Conservation (phyloP, 1,140 invertebrate genomes). For the Pseudomyrmex gracilis region DNA sequence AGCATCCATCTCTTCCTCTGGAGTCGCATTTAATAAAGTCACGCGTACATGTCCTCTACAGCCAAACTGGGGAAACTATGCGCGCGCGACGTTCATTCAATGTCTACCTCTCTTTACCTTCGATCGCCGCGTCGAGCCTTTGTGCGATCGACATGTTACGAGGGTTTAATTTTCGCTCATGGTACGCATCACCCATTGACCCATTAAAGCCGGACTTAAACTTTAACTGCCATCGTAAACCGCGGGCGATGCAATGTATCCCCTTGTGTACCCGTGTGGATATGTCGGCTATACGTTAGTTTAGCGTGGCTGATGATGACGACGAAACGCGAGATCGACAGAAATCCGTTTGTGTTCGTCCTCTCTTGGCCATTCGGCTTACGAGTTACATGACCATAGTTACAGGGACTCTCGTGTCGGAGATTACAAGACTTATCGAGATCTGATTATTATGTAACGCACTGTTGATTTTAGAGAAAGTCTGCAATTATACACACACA, state of each 20-base stretch:
- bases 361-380: not conserved
- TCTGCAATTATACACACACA: too few relatives aligned
- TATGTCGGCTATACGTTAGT: not conserved
- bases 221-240: conserved; percentile 57
- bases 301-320: conserved; percentile 33
- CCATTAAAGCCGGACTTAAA: conserved; percentile 70
- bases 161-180: conserved; percentile 50
- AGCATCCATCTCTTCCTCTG: conserved; percentile 22
- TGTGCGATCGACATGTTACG: conserved; percentile 42
- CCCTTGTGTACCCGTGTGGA: not conserved
- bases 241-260: conserved; percentile 20
- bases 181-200: conserved; percentile 41
- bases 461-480: too few relatives aligned
- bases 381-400: too few relatives aligned
- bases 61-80: conserved; percentile 34
- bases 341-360: conserved; percentile 13
- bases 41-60: conserved; percentile 28
- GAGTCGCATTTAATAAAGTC: conserved; percentile 48
- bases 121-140: conserved; percentile 24
- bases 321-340: conserved; percentile 21
- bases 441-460: too few relatives aligned
- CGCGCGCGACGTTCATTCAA: conserved; percentile 37
- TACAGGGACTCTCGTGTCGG: not conserved
- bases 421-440: too few relatives aligned
- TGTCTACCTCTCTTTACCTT: conserved; percentile 35